These are phyloP conservation scores for Rhegmatorhina hoffmannsi DNA, from an alignment of 2,113 vertebrate species.

Conservation along the genomic window DNA sequence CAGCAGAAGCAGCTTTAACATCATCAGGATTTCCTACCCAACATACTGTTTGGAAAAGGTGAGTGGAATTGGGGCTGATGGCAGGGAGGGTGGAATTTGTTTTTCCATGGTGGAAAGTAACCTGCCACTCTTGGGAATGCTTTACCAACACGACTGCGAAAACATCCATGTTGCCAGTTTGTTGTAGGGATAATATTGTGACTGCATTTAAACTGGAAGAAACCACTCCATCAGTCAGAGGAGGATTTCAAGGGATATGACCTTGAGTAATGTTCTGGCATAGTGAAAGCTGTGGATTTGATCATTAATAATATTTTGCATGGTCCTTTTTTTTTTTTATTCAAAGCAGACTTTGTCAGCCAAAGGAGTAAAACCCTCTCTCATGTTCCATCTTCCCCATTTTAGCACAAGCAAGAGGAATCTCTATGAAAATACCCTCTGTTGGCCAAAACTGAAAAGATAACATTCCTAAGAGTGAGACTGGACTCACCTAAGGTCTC, in stretches of 20 bases:
- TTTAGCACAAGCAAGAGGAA: conserved; percentile 26
- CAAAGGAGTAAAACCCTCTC: conserved; percentile 21
- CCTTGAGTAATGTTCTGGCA: conserved; percentile 62
- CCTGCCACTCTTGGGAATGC: conserved; percentile 60
- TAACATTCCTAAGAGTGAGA: conserved; percentile 51
- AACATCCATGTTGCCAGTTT: conserved; percentile 66
- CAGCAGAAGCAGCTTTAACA: conserved; percentile 61
- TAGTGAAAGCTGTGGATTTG: conserved; percentile 45
- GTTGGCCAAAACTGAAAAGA: conserved; percentile 57
- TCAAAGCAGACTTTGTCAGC: conserved; percentile 43
- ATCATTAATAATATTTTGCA: conserved; percentile 68
- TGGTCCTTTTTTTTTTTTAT: neutral
- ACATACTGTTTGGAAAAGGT: conserved; percentile 57
- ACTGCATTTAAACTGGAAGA: conserved; percentile 56
- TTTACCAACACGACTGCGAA: conserved; percentile 67
- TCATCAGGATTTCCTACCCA: conserved; percentile 67
- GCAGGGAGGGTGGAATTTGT: conserved; percentile 46
- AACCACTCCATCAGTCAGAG: conserved; percentile 62
- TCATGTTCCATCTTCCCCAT: neutral
- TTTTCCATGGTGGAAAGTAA: conserved; percentile 64
- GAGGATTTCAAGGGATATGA: conserved; percentile 52
- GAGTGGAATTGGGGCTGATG: conserved; percentile 44
- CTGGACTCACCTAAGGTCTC: conserved; percentile 57
- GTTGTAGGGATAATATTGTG: conserved; percentile 66
- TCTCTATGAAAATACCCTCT: conserved; percentile 48